These are phyloP conservation scores for Amphimallon solstitiale DNA, from an alignment of 2,888 invertebrate genomes.

Conservation along the genomic window DNA sequence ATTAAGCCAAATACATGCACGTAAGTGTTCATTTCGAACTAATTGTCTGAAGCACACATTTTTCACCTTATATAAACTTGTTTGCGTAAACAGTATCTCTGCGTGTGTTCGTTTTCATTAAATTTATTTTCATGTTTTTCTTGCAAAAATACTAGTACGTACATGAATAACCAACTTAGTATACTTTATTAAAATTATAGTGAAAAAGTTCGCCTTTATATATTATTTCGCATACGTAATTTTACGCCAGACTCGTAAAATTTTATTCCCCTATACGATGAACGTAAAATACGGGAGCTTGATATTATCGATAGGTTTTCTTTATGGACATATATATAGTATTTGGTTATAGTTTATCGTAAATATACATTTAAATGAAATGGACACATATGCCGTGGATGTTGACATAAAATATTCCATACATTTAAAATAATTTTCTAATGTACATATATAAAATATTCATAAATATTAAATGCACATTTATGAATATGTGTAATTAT, in stretches of 20 bases:
- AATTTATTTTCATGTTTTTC: not conserved
- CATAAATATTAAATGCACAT: no score
- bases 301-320: slow-evolving; percentile 31
- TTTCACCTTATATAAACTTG: no score
- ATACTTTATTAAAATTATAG: slow-evolving; percentile 17
- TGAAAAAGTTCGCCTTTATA: not conserved
- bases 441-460: no score
- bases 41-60: no score
- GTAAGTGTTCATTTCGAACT: no score
- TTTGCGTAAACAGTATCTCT: no score
- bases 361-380: slow-evolving; percentile 29
- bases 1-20: no score
- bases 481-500: no score
- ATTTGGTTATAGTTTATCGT: slow-evolving; percentile 32
- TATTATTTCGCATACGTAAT: slow-evolving; percentile 30
- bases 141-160: not conserved
- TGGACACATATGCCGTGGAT: slow-evolving; percentile 12
- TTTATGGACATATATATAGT: slow-evolving; percentile 22
- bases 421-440: slow-evolving; percentile 12
- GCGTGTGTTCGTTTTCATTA: not conserved
- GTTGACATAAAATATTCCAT: slow-evolving; percentile 20
- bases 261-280: slow-evolving; percentile 18
- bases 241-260: slow-evolving; percentile 19
- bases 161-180: not conserved
- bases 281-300: slow-evolving; percentile 15